Conservation (phyloP, 2,888 invertebrate genomes). For the Orthosia cruda region DNA sequence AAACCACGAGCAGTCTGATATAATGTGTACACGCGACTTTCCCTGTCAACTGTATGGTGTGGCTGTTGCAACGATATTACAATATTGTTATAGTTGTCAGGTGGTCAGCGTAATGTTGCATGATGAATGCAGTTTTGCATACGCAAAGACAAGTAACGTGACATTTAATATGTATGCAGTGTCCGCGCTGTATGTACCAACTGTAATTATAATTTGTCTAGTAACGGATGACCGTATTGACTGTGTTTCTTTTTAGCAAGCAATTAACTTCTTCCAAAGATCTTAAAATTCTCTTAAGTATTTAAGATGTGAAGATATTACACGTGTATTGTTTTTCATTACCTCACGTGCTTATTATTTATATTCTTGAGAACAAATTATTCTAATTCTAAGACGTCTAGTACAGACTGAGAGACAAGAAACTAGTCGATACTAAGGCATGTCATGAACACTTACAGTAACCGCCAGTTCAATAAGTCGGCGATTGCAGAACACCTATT, state of each 20-base stretch:
- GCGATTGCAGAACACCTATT: too few species aligned
- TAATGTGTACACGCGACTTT: constrained; percentile 31
- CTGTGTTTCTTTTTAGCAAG: neutral
- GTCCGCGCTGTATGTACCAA: too few species aligned
- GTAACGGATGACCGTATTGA: neutral
- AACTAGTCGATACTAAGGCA: too few species aligned
- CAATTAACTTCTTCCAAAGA: neutral
- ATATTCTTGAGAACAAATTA: too few species aligned
- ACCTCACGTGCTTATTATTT: too few species aligned
- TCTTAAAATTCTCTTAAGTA: neutral
- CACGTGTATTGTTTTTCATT: neutral
- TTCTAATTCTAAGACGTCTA: too few species aligned
- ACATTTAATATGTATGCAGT: neutral
- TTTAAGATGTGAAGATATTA: neutral
- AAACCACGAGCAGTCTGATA: neutral
- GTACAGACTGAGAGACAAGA: too few species aligned
- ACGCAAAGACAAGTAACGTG: neutral
- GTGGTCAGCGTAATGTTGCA: neutral
- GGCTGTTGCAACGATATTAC: constrained; percentile 35
- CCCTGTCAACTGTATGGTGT: constrained; percentile 14
- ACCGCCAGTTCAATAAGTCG: too few species aligned
- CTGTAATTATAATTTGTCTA: too few species aligned
- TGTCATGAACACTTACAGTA: too few species aligned
- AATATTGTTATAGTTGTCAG: constrained; percentile 29
- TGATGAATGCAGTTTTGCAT: neutral